phyloP scores from a whole-genome alignment of 2,113 vertebrate species.

The Aphyosemion australe region DNA sequence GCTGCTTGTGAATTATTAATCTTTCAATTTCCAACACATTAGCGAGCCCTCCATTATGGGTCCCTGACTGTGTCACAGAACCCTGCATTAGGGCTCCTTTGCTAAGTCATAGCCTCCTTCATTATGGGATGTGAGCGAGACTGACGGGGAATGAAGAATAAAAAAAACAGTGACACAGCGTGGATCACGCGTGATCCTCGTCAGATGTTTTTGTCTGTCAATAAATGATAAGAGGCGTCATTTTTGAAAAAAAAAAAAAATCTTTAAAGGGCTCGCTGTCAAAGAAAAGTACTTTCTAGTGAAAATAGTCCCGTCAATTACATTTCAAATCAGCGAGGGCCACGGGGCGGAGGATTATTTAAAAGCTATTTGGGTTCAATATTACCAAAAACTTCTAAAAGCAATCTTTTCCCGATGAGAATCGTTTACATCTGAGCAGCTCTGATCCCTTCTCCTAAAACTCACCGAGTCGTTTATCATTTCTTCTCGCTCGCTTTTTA shows the following conservation, averaged over 20 bases:
- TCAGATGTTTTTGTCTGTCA: slow-evolving; percentile 55
- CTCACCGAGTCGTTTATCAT: slow-evolving; percentile 1
- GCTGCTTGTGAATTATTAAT: slow-evolving; percentile 96
- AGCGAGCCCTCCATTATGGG: slow-evolving; percentile 83
- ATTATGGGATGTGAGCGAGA: slow-evolving; percentile 55
- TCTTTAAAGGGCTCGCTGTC: slow-evolving; percentile 22
- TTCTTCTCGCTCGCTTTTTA: slow-evolving; percentile 12
- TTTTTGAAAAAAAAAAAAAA: slow-evolving; percentile 40
- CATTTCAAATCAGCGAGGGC: slow-evolving; percentile 8
- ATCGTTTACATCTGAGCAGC: slow-evolving; percentile 7
- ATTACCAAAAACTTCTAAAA: slow-evolving; percentile 10
- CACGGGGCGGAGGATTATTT: slow-evolving; percentile 1
- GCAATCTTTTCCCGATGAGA: neutral
- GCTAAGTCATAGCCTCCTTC: slow-evolving; percentile 67
- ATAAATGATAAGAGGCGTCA: slow-evolving; percentile 45
- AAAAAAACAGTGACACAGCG: slow-evolving; percentile 55
- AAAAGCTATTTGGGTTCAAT: slow-evolving; percentile 20
- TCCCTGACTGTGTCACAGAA: slow-evolving; percentile 72
- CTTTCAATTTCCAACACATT: slow-evolving; percentile 89
- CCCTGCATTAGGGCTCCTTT: slow-evolving; percentile 69
- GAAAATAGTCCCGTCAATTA: slow-evolving; percentile 21
- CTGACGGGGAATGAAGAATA: slow-evolving; percentile 22
- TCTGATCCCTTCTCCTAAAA: slow-evolving; percentile 12
- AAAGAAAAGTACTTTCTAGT: slow-evolving; percentile 18
- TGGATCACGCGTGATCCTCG: slow-evolving; percentile 66